Percentiles rank a stretch among this genome's conserved stretches.
These are phyloP conservation scores for Cathartes aura DNA, from an alignment of 2,113 vertebrate genomes.

Conservation along the genomic window DNA sequence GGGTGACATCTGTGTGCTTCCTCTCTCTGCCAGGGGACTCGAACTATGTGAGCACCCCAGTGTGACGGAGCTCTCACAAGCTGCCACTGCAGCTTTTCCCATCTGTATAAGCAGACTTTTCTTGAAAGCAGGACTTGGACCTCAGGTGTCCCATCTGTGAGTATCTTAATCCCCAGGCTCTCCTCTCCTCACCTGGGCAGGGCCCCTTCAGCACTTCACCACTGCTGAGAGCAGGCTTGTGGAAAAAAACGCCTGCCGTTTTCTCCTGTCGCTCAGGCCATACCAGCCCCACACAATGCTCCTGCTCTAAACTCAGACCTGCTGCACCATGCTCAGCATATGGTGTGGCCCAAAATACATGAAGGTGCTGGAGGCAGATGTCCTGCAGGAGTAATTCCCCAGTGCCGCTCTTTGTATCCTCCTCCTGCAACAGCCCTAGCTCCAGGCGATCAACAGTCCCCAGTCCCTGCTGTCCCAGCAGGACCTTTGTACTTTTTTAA, in stretches of 20 bases:
- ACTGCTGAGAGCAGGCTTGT: background rate
- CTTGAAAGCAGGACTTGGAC: background rate
- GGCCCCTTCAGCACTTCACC: background rate
- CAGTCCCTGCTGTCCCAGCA: background rate
- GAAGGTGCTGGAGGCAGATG: background rate
- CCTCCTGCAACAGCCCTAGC: background rate
- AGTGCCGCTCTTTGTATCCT: background rate
- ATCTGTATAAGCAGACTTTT: background rate
- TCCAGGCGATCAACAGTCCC: background rate
- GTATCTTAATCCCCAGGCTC: background rate
- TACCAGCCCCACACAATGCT: background rate
- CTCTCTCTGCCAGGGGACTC: background rate
- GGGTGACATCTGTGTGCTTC: background rate
- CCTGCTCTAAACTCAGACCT: background rate
- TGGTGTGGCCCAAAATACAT: background rate
- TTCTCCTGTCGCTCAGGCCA: background rate
- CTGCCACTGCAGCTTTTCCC: background rate
- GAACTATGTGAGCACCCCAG: background rate
- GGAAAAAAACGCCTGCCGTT: too few species aligned
- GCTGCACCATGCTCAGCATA: background rate
- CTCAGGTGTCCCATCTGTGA: background rate
- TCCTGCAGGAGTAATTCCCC: background rate
- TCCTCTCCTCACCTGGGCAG: background rate
- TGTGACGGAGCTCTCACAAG: background rate
- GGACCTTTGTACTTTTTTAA: background rate